A percentile compares a stretch with the other conserved stretches of the same genome.
phyloP scores from a whole-genome alignment of 2,888 invertebrate genomes.

The Synergus umbraculus region DNA sequence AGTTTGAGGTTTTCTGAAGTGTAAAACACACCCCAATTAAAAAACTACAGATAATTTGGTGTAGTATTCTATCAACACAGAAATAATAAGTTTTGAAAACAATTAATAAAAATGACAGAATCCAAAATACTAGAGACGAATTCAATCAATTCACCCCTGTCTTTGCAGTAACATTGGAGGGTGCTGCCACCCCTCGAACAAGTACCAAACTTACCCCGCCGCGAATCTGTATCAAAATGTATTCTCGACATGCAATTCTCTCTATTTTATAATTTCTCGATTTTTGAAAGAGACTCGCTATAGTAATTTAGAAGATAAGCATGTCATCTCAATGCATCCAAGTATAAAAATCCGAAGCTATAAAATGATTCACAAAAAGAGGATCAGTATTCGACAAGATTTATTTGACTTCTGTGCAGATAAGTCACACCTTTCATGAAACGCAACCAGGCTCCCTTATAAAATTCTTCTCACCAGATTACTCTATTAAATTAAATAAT shows the following conservation, averaged over 20 bases:
- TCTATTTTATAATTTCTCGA: too few species aligned
- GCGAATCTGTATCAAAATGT: constrained; percentile 48
- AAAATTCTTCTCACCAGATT: constrained; percentile 38
- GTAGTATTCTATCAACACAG: background rate
- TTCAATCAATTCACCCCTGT: background rate
- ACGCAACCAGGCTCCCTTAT: background rate
- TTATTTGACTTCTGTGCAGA: constrained; percentile 9
- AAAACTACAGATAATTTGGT: too few species aligned
- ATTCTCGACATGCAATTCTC: too few species aligned
- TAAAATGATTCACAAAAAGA: background rate
- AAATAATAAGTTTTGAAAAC: too few species aligned
- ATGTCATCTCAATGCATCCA: background rate
- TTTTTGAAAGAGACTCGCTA: too few species aligned
- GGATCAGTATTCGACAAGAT: background rate
- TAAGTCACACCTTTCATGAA: constrained; percentile 28
- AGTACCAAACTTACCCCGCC: constrained; percentile 61
- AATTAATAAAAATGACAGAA: background rate
- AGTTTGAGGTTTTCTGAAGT: constrained; percentile 24
- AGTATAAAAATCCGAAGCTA: background rate
- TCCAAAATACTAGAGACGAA: background rate
- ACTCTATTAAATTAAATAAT: constrained; percentile 38
- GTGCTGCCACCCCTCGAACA: constrained; percentile 72
- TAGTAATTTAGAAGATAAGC: too few species aligned
- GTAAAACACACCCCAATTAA: too few species aligned
- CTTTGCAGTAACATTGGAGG: constrained; percentile 56